These are phyloP conservation scores for Verasper variegatus DNA, from an alignment of 2,113 vertebrate genomes.

Conservation along the genomic window DNA sequence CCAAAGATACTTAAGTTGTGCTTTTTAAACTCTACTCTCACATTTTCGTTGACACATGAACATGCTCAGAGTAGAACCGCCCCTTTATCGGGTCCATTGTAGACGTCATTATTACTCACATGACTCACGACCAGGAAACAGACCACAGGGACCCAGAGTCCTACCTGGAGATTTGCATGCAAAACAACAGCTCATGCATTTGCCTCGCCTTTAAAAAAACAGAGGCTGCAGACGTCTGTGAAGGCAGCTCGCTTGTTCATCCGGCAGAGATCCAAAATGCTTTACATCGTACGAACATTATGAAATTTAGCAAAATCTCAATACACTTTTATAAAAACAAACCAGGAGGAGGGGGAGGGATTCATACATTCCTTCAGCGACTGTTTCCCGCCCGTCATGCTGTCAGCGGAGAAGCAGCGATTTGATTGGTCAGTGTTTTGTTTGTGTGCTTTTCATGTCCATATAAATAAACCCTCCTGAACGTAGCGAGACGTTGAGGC, in stretches of 20 bases:
- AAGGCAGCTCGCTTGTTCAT: conserved; percentile 81
- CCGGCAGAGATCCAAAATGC: conserved; percentile 86
- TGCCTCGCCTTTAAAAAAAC: conserved; percentile 83
- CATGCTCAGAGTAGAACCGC: conserved; percentile 69
- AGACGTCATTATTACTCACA: conserved; percentile 55
- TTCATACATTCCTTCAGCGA: conserved; percentile 75
- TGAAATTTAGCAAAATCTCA: conserved; percentile 96
- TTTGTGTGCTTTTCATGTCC: conserved; percentile 68
- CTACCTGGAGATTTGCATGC: conserved; percentile 83
- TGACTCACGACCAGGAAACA: conserved; percentile 74
- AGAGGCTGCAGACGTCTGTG: conserved; percentile 83
- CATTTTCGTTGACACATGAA: conserved; percentile 36
- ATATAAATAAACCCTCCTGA: conserved; percentile 83
- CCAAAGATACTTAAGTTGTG: conserved; percentile 49
- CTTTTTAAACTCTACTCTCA: conserved; percentile 70
- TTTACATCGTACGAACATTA: conserved; percentile 93
- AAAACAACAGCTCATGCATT: conserved; percentile 94
- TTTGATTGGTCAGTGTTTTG: conserved; percentile 46
- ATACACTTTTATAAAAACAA: conserved; percentile 93
- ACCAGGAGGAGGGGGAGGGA: conserved; percentile 58
- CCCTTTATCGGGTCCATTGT: conserved; percentile 14
- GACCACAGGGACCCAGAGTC: conserved; percentile 70
- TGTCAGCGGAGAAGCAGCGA: conserved; percentile 83
- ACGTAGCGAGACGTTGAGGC: conserved; percentile 54
- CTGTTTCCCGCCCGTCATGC: conserved; percentile 85